phyloP scores from a whole-genome alignment of 1,140 invertebrate species.

The Battus philenor region DNA sequence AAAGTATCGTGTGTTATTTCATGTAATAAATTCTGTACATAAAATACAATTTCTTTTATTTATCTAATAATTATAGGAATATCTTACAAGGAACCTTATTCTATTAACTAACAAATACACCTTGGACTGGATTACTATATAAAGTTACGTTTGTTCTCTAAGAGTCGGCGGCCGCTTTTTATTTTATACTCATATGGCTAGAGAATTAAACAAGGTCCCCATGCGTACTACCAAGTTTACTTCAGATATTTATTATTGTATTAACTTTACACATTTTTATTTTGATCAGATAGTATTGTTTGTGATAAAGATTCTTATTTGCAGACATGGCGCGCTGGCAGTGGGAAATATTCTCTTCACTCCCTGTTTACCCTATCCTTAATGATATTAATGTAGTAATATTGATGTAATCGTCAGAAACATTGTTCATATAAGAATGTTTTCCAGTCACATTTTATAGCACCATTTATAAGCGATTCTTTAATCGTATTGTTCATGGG shows the following conservation, averaged over 20 bases:
- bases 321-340: too few relatives aligned
- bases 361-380: too few relatives aligned
- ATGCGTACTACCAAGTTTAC: background rate
- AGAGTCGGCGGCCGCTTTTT: too few relatives aligned
- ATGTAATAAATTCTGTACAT: conserved; percentile 10
- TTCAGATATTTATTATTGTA: too few relatives aligned
- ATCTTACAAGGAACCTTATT: conserved; percentile 14
- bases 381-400: background rate
- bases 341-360: too few relatives aligned
- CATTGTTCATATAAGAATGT: background rate
- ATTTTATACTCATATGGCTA: conserved; percentile 3
- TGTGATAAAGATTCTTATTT: too few relatives aligned
- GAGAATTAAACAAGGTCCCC: conserved; percentile 5
- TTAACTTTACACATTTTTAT: too few relatives aligned
- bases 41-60: background rate
- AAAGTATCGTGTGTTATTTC: too few relatives aligned
- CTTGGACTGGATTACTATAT: conserved; percentile 10
- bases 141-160: background rate
- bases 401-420: background rate
- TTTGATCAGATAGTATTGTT: too few relatives aligned
- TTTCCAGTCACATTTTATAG: background rate
- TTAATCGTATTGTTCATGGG: background rate
- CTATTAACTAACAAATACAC: conserved; percentile 4
- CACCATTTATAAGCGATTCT: background rate
- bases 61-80: background rate